These are phyloP conservation scores for Perithous albicinctus DNA, from an alignment of 2,888 invertebrate genomes.

Conservation along the genomic window DNA sequence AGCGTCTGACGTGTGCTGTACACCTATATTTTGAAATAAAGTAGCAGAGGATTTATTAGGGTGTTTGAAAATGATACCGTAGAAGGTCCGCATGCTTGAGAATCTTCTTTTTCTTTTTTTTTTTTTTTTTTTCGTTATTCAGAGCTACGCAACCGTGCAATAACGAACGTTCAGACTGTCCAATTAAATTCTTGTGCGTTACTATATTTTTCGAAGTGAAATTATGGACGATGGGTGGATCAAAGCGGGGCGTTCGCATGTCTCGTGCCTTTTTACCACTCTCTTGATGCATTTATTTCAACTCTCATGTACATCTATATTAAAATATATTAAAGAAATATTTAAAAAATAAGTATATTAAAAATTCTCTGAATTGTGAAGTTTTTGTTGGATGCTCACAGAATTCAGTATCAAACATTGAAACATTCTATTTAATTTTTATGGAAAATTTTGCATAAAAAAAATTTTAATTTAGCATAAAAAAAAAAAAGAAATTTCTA, in stretches of 20 bases:
- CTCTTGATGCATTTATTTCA: too few species aligned
- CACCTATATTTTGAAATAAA: conserved; percentile 31
- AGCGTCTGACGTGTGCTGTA: neutral
- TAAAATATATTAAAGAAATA: too few species aligned
- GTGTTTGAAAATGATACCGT: conserved; percentile 49
- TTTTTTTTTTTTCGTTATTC: conserved; percentile 16
- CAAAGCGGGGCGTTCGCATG: conserved; percentile 16
- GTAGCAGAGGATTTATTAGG: conserved; percentile 51
- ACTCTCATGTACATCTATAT: too few species aligned
- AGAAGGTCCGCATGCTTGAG: conserved; percentile 17
- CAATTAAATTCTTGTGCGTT: conserved; percentile 59
- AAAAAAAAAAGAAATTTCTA: too few species aligned
- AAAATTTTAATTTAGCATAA: too few species aligned
- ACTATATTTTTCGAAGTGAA: conserved; percentile 30
- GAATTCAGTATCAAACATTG: too few species aligned
- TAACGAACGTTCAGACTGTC: conserved; percentile 59
- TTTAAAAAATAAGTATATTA: too few species aligned
- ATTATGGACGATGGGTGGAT: conserved; percentile 51
- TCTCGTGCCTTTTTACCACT: neutral
- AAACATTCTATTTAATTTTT: too few species aligned
- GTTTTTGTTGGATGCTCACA: too few species aligned
- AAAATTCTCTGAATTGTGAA: too few species aligned
- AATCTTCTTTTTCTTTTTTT: conserved; percentile 19
- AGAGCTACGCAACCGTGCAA: conserved; percentile 37
- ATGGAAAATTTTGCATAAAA: too few species aligned